Evolutionary conservation across 2,113 vertebrate genomes (phyloP), one percentile per base, ranked within the genome.

Genomic region (Holacanthus passer): DNA sequence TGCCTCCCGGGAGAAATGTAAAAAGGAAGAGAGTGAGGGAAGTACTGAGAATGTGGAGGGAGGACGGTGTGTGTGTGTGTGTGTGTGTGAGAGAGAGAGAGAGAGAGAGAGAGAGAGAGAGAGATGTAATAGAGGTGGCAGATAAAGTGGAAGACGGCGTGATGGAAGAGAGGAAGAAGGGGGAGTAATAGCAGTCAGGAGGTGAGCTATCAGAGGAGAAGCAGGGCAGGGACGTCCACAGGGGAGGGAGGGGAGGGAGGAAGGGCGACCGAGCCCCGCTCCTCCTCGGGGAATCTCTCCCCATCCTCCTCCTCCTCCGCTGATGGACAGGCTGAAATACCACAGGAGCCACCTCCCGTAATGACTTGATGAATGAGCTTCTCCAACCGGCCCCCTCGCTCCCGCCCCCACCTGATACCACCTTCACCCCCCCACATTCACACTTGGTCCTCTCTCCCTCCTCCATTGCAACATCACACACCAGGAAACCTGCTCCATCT

Each of bases 311-410:
- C 81, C 69, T 84, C 78, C 76, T 71, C 74, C 87, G 73, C 80
- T 90, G 90, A 83, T 80, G 78, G 92, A 89, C 83, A 86, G 91
- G 89, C 85, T 88, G 91, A 95, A 96, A 95, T 88, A 94, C 91
- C 91, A 92, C 92, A 85, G 80, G 93, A 95, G 91, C 89, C 86
- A 84, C 93, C 90, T 94, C 88, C 93, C 89, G 83, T 93, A 96
- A 95, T 89, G 93, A 94, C 90, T 89, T 95, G 95, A 96, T 95
- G 95, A 96, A 96, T 93, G 95, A 93, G 88, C 86, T 89, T 93
- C 94, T 91, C 88, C 85, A 67, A 71, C 73, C 79, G 5, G 41
- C 76, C 73, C 76, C 58, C 43, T 3, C 43, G 6, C n/a, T n/a
- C 53, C 63, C 48, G 7, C 35, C 35, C 35, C 35, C 31, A 31